These are phyloP conservation scores for Diaphora mendica DNA, from an alignment of 2,888 invertebrate species.

Conservation along the genomic window DNA sequence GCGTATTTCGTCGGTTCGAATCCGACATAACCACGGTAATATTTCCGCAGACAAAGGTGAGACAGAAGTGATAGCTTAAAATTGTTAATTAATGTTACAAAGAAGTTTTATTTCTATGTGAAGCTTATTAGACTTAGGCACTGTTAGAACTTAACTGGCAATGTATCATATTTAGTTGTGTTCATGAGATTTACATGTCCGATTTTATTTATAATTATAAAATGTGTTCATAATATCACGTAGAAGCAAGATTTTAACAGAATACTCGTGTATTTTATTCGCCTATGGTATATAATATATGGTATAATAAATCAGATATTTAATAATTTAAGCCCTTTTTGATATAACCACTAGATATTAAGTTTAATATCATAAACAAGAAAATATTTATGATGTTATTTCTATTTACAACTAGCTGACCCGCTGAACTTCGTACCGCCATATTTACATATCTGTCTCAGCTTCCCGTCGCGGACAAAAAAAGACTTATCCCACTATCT, in stretches of 20 bases:
- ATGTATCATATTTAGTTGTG: background rate
- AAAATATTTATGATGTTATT: background rate
- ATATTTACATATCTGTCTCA: too few species aligned
- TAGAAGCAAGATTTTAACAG: background rate
- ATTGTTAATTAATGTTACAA: background rate
- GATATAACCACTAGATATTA: background rate
- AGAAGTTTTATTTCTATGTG: background rate
- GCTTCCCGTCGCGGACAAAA: too few species aligned
- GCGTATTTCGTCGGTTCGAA: too few species aligned
- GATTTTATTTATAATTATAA: background rate
- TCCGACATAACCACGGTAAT: too few species aligned
- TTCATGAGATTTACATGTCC: background rate
- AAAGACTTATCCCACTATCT: too few species aligned
- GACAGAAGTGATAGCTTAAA: background rate
- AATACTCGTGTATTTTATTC: background rate
- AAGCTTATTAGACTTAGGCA: background rate
- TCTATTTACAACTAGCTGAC: too few species aligned
- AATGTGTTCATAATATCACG: background rate
- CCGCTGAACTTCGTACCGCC: too few species aligned
- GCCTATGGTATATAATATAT: too few species aligned
- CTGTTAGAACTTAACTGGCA: too few species aligned
- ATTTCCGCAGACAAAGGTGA: too few species aligned
- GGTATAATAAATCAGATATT: background rate
- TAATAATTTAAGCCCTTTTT: background rate
- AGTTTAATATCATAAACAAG: background rate